Evolutionary conservation across 2,888 invertebrate species (phyloP), one percentile per base, ranked within the genome.

Genomic region (Cataglyphis albicans): DNA sequence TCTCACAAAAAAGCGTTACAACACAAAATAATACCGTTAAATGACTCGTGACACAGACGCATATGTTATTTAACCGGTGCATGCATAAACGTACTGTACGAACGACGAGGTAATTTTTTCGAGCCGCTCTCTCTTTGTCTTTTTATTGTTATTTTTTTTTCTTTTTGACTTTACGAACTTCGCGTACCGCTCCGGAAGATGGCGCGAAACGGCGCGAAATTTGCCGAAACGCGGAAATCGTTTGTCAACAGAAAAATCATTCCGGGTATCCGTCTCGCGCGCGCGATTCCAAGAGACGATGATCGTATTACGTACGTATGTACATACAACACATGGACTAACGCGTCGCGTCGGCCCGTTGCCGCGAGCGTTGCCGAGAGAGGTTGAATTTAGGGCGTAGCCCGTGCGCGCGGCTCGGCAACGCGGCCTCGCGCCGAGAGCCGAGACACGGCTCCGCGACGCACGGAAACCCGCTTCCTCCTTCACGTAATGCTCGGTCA

Each of bases 191-290:
- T 85, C 91, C 84, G 52, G 84, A 90, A 92, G 92, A 91, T 92
- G 92, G 91, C 92, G 91, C 89, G 55, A 64, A 52, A 7, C 52
- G 52, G 52, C 44, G 41, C 83, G 84, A 80, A 78, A 82, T 70
- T 82, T 10, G 35, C 65, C 48, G 48, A 61, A 59, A 25, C 84
- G 84, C 18, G 65, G 44, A 63, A 81, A 88, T 88, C 90, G 89
- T 91, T 92, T 90, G 88, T 89, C 88, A 90, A 90, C 91, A 91
- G 78, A 87, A 89, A 84, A 87, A 81, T 85, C 84, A 83, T 67
- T 52, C 65, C 68, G 38, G 21, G 57, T 6, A 25, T 67, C 25
- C 38, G 73, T 72, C 41, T 15, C 10, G 21, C 35, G 25, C 44
- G 61, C 61, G 18, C 38, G 29, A 1, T 10, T 29, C 4, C 29